Base-by-base conservation (phyloP, 2,888 invertebrate species). In the Phaonia tiefii region DNA sequence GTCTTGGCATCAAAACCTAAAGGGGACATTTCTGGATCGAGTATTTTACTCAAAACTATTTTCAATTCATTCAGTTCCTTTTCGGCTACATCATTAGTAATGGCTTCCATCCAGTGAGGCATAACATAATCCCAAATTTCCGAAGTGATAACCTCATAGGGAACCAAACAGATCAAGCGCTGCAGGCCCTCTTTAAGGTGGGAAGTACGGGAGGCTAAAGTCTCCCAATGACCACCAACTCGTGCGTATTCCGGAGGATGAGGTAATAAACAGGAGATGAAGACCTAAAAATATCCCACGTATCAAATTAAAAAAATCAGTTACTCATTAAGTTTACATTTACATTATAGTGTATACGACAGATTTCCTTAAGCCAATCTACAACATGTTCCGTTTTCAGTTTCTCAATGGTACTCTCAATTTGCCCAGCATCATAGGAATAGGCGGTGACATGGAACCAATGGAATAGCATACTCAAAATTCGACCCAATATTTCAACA, bases 401-500 rank as follows among this genome's bases (percentile, higher is more conserved):
- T 90, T 96, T 95, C 91, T 99, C 98, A 82, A 98, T 93, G 10
- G 96, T 95, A 89, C 95, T 96, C 84, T 98, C 98, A 67, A 94
- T 94, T 89, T 95, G 95, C 0, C 95, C 95, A 92, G 89, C 85
- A 91, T 98, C 98, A 88, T 97, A 98, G 8, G 99, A 95, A 90
- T 97, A 98, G 1, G 99, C 98, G 15, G 99, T 99, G 86, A 98
- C 96, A 91, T 99, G 97, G 92, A 99, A 99, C 99, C 99, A 99
- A 91, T 99, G 98, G 91, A 99, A 99, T 83, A 99, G 93, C 93
- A 99, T 98, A 37, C 98, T 97, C 66, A 99, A 93, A 85, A 99
- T 93, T 81, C 99, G 93, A 7, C 99, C 99, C 67, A 99, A 92
- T 72, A 95, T 93, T 90, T 96, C 95, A 77, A 94, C 93, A 0